Conservation (phyloP, 2,888 invertebrate species). For the Drepana falcataria region DNA sequence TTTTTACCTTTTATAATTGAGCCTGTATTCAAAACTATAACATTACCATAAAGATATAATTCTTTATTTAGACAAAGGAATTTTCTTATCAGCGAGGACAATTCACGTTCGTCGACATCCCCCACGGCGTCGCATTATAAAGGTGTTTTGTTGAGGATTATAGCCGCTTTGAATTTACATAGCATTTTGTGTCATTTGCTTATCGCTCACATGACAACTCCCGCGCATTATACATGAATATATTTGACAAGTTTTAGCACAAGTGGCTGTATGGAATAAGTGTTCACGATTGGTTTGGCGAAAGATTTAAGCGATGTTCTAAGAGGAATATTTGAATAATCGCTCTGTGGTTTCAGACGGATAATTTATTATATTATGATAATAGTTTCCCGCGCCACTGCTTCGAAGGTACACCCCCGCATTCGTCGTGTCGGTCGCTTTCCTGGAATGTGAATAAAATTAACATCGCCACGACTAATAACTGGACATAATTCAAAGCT, state of each 20-base stretch:
- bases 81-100: constrained; percentile 56
- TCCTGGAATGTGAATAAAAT: constrained; percentile 67
- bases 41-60: constrained; percentile 32
- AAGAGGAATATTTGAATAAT: constrained; percentile 73
- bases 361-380: constrained; percentile 73
- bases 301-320: constrained; percentile 34
- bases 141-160: constrained; percentile 63
- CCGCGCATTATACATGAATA: constrained; percentile 70
- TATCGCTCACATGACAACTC: constrained; percentile 73
- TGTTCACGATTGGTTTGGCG: constrained; percentile 50
- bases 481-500: constrained; percentile 23
- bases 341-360: constrained; percentile 59
- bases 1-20: too few species aligned
- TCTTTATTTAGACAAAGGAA: constrained; percentile 50
- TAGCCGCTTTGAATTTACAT: constrained; percentile 70
- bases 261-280: constrained; percentile 48
- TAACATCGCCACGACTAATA: constrained; percentile 36
- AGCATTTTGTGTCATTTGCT: constrained; percentile 77
- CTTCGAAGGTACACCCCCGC: constrained; percentile 36
- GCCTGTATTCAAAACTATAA: neutral
- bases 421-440: constrained; percentile 37
- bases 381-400: constrained; percentile 66
- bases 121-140: constrained; percentile 54
- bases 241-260: constrained; percentile 70
- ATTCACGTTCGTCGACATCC: constrained; percentile 61